A percentile compares a stretch with the other conserved stretches of the same genome.
Conservation (phyloP, 2,888 invertebrate genomes). For the Cerastis leucographa region DNA sequence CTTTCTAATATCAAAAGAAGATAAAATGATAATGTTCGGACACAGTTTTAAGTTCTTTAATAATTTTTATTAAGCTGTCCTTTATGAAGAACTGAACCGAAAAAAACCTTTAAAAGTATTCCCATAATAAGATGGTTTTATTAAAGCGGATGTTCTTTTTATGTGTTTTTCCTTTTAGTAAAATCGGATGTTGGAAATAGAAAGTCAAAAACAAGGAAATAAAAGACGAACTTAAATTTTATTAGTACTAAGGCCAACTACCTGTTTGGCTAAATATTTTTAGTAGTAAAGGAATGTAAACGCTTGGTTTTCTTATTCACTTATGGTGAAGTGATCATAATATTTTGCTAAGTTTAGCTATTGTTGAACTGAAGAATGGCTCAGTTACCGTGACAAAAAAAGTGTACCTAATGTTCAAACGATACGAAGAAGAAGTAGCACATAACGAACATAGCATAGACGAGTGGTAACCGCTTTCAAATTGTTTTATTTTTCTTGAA, state of each 20-base stretch:
- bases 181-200: conserved; percentile 6
- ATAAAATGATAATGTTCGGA: conserved; percentile 56
- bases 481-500: not conserved
- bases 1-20: conserved; percentile 54
- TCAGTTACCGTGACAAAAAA: not conserved
- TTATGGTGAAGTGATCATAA: not conserved
- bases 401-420: not conserved
- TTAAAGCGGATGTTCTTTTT: conserved; percentile 23
- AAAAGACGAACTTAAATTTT: conserved; percentile 28
- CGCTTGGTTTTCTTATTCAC: not conserved
- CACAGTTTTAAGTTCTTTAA: conserved; percentile 44
- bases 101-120: conserved; percentile 19
- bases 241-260: not conserved
- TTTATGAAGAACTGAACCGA: conserved; percentile 7
- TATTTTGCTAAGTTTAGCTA: not conserved
- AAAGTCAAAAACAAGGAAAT: conserved; percentile 36
- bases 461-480: not conserved
- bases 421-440: not conserved
- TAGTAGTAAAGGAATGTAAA: not conserved
- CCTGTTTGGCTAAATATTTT: not conserved
- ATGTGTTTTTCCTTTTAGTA: conserved; percentile 23
- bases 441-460: not conserved
- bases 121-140: conserved; percentile 13
- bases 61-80: conserved; percentile 33
- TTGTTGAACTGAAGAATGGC: not conserved